Conservation (phyloP, 1,140 invertebrate genomes). For the Bombus polaris region DNA sequence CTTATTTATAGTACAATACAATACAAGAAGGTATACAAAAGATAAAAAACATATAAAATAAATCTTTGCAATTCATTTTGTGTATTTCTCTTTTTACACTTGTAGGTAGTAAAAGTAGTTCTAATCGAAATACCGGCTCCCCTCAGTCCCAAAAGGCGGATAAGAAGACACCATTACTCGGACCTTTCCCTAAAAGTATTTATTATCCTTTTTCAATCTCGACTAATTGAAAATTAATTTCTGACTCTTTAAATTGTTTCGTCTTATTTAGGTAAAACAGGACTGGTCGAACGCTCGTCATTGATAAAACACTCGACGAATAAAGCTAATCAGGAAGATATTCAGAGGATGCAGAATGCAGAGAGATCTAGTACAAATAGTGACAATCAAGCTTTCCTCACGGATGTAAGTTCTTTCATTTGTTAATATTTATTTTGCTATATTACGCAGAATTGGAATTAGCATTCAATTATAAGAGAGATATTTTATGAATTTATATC, state of each 20-base stretch:
- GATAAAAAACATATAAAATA: not conserved
- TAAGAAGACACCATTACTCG: constrained; percentile 86
- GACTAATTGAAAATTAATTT: not conserved
- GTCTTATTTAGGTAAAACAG: constrained; percentile 82
- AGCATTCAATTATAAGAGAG: not conserved
- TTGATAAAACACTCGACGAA: constrained; percentile 92
- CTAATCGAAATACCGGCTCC: constrained; percentile 74
- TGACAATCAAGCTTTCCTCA: constrained; percentile 94
- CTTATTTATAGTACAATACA: not conserved
- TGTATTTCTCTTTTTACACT: not conserved
- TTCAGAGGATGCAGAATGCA: constrained; percentile 86
- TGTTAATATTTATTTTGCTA: not conserved
- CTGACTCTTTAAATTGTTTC: not conserved
- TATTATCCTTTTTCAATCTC: not conserved
- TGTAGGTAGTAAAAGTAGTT: constrained; percentile 80
- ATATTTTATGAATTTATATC: constrained; percentile 46
- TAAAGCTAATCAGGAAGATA: constrained; percentile 85
- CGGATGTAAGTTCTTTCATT: constrained; percentile 85
- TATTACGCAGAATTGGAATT: not conserved
- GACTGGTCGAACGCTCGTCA: constrained; percentile 94
- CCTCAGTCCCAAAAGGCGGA: constrained; percentile 81
- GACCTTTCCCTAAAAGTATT: constrained; percentile 88
- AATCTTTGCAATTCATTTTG: no score
- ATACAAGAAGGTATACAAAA: not conserved
- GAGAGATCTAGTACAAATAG: constrained; percentile 89